Evolutionary conservation across 2,113 vertebrate species (phyloP), one percentile per base, ranked within the genome.

Genomic region (Pseudopodoces humilis): DNA sequence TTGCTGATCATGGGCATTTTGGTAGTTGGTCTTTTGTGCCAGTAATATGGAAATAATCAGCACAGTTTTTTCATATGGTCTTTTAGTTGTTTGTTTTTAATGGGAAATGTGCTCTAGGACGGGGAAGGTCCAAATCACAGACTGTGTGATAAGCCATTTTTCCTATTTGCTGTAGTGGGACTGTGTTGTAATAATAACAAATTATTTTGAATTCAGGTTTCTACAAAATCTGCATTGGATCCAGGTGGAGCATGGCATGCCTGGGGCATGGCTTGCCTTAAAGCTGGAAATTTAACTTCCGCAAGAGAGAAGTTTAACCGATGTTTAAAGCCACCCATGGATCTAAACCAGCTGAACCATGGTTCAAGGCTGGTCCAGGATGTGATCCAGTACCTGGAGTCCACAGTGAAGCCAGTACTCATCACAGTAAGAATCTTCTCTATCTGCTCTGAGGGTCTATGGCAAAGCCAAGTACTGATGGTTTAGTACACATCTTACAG

Each of bases 221-320:
- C 99, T 62, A 99, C 99, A 39, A 99, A 99, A 96, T 99, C 98
- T 52, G 99, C 98, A 4, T 98, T 99, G 85, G 99, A 99, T 96
- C 98, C 99, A 22, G 91, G 97, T 3, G 99, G 99, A 15, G 99
- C 99, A 2, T 99, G 99, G 99, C 99, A 99, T 39, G 99, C 99
- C 0, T 99, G 99, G 99, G 99, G 98, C 22, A 98, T 99, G 98
- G 99, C 99, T 25, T 98, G 98, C 81, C 98, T 99, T 72, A 99
- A 99, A 97, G 99, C 98, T 13, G 98, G 99, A 10, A 98, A 98
- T 95, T 97, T 99, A 46, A 91, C 95, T 11, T 97, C 95, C 6
- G 99, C 99, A 3, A 98, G 99, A 95, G 99, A 99, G 97, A 99
- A 99, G 97, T 99, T 99, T 70, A 91, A 92, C 70, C 98, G 99